phyloP scores from a whole-genome alignment of 2,888 invertebrate genomes.

The Horisme vitalbata region DNA sequence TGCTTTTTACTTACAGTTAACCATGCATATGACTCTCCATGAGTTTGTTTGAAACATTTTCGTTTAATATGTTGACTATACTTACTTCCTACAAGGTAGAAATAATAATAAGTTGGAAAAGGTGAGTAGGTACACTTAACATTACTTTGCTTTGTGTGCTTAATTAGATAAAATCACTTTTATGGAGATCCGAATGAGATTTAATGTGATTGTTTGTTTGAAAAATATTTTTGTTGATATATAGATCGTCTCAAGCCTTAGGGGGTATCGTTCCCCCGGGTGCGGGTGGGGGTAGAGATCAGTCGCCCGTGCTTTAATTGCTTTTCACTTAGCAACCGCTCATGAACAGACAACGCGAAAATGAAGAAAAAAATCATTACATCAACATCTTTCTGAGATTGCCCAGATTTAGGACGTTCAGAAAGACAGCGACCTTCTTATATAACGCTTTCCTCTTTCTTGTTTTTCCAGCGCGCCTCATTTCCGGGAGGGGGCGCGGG shows the following conservation, averaged over 20 bases:
- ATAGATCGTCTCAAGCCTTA: constrained; percentile 49
- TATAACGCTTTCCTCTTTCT: constrained; percentile 78
- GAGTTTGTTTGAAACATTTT: too few species aligned
- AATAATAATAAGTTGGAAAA: too few species aligned
- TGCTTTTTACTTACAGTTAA: too few species aligned
- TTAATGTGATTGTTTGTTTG: too few species aligned
- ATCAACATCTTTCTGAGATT: constrained; percentile 81
- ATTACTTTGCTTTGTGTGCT: too few species aligned
- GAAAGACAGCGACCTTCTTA: constrained; percentile 75
- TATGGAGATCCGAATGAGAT: too few species aligned
- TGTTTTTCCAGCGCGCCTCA: constrained; percentile 82
- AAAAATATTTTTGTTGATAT: constrained; percentile 71
- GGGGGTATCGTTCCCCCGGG: constrained; percentile 44
- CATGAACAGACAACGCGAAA: constrained; percentile 79
- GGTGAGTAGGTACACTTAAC: too few species aligned
- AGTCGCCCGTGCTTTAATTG: constrained; percentile 83
- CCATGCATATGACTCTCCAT: too few species aligned
- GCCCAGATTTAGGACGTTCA: constrained; percentile 79
- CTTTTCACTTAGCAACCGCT: constrained; percentile 83
- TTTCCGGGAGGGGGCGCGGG: constrained; percentile 75
- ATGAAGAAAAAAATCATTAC: constrained; percentile 82
- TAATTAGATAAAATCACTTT: too few species aligned
- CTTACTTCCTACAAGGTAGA: too few species aligned
- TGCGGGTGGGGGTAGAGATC: constrained; percentile 69
- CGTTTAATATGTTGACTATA: too few species aligned